Percentiles rank a stretch among this genome's conserved stretches.
Conservation (phyloP, 2,888 invertebrate genomes). For the Drosophila meridiana region DNA sequence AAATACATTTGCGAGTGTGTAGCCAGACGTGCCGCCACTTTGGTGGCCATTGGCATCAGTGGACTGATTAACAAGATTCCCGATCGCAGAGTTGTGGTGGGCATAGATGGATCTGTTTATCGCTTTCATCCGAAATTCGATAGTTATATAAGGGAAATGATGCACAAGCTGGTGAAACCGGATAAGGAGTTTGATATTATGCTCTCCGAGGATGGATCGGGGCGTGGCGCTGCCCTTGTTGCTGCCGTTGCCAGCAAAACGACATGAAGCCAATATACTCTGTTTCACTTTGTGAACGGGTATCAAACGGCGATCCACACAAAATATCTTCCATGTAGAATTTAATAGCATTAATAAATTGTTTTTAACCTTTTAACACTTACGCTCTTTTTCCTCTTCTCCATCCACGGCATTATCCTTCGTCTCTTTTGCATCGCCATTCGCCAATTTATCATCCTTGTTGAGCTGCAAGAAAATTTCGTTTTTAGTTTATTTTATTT, state of each 20-base stretch:
- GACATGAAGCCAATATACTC: constrained; percentile 28
- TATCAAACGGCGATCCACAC: not conserved
- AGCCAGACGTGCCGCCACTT: constrained; percentile 95
- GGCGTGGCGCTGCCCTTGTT: constrained; percentile 96
- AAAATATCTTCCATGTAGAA: constrained; percentile 23
- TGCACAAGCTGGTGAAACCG: constrained; percentile 90
- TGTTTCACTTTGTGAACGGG: not conserved
- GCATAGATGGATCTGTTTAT: constrained; percentile 98
- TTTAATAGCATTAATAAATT: constrained; percentile 34
- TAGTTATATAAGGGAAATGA: constrained; percentile 94
- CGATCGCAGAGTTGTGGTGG: constrained; percentile 94
- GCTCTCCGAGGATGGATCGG: constrained; percentile 98
- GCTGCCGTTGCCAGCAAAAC: constrained; percentile 91
- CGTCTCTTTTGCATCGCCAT: constrained; percentile 13
- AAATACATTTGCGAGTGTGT: constrained; percentile 96
- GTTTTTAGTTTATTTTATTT: not conserved
- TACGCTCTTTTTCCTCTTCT: constrained; percentile 45
- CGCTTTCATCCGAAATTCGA: constrained; percentile 98
- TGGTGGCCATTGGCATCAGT: constrained; percentile 95
- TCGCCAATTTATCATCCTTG: constrained; percentile 32
- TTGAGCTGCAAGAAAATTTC: constrained; percentile 38
- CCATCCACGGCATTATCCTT: constrained; percentile 1
- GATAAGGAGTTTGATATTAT: constrained; percentile 94
- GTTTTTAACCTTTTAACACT: constrained; percentile 41
- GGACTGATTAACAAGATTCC: constrained; percentile 95